phyloP scores from a whole-genome alignment of 1,140 invertebrate genomes.

The Orius laevigatus region DNA sequence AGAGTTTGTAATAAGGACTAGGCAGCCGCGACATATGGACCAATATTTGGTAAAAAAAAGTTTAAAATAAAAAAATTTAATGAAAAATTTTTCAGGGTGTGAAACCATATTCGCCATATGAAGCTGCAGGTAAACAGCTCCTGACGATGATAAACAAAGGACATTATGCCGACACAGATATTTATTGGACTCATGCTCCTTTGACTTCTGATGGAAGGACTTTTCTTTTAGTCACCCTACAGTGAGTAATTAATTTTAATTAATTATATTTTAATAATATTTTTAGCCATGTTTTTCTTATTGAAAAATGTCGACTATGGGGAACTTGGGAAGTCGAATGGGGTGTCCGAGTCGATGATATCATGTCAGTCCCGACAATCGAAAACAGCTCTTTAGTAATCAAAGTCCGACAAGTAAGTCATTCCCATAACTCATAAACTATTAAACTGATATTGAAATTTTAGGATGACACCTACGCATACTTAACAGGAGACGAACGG shows the following conservation, averaged over 20 bases:
- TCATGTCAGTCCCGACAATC: constrained; percentile 50
- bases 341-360: constrained; percentile 52
- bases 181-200: constrained; percentile 52
- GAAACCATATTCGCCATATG: constrained; percentile 42
- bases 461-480: constrained; percentile 36
- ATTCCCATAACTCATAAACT: neutral
- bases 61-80: neutral
- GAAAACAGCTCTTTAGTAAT: constrained; percentile 47
- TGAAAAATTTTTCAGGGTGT: constrained; percentile 37
- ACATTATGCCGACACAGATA: constrained; percentile 45
- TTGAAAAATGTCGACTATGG: constrained; percentile 52
- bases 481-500: constrained; percentile 38
- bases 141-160: constrained; percentile 40
- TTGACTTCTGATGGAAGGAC: constrained; percentile 35
- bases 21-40: constrained; percentile 53
- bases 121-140: constrained; percentile 43
- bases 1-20: constrained; percentile 43
- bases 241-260: constrained; percentile 31
- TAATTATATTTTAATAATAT: constrained; percentile 16
- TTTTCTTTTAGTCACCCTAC: constrained; percentile 42
- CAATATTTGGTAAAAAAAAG: constrained; percentile 36
- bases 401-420: constrained; percentile 48
- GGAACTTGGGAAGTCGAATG: constrained; percentile 62
- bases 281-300: constrained; percentile 52
- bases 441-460: constrained; percentile 19